Evolutionary conservation across 2,113 vertebrate species (phyloP), one percentile per base, ranked within the genome.

Genomic region (Atrichornis clamosus): DNA sequence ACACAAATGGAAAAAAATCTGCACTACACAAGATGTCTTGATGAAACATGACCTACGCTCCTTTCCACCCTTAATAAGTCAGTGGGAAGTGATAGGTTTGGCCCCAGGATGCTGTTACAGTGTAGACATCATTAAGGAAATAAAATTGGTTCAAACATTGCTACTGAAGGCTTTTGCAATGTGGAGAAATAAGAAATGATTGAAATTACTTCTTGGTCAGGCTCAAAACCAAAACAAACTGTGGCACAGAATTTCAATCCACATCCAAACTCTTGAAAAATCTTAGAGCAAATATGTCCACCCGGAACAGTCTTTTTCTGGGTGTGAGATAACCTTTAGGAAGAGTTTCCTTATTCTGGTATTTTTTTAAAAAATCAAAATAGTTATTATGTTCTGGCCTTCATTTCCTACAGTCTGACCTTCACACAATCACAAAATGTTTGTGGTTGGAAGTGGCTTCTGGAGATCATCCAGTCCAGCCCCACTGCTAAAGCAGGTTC

Each of bases 31-130:
- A 64, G 69, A 62, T 83, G 90, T 92, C 59, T 60, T 96, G 87
- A 95, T 96, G 96, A 98, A 98, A 96, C 96, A 95, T 97, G 96
- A 74, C 46, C 33, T 67, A 42, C 4, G 1, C 88, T 95, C 64
- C 58, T 37, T 30, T 90, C 68, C 20, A 77, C 50, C 80, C 67
- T 87, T 88, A 97, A 76, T 86, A 97, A 91, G 55, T 94, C 47
- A 62, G 89, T 94, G 92, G 82, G 93, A 95, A 93, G 81, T 76
- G 58, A 94, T 90, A 89, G 52, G 65, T 96, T 97, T 95, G 80
- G 94, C 93, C 92, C 79, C 72, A 93, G 21, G 8, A 89, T 95
- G 50, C 87, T 95, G 89, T 53, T 89, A 84, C 42, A 90, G 47
- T 60, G 50, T 76, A 97, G 78, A 68, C 28, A 39, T 85, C 78